A percentile compares a stretch with the other conserved stretches of the same genome.
These are phyloP conservation scores for Takifugu flavidus DNA, from an alignment of 2,113 vertebrate species.

Conservation along the genomic window DNA sequence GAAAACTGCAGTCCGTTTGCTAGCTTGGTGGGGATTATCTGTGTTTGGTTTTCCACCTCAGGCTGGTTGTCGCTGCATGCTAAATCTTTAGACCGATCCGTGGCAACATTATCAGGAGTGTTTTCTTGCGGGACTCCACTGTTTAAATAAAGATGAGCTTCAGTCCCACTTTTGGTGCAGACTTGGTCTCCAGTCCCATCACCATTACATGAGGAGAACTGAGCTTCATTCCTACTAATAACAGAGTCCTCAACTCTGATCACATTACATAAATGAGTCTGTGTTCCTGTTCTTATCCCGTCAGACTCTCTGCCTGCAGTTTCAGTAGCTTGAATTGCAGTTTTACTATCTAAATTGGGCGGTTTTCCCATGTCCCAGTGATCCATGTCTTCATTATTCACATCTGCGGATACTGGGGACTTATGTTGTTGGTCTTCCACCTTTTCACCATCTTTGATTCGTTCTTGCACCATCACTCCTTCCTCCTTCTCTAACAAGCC, in stretches of 20 bases:
- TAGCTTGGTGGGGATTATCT: not conserved
- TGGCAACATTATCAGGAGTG: slow-evolving; percentile 3
- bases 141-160: slow-evolving; percentile 36
- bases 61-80: not conserved
- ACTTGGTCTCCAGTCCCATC: slow-evolving; percentile 27
- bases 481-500: slow-evolving; percentile 32
- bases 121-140: slow-evolving; percentile 7
- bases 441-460: slow-evolving; percentile 27
- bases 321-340: slow-evolving; percentile 18
- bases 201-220: slow-evolving; percentile 29
- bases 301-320: slow-evolving; percentile 22
- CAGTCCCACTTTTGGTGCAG: slow-evolving; percentile 12
- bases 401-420: slow-evolving; percentile 13
- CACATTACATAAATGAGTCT: slow-evolving; percentile 36
- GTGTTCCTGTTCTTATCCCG: slow-evolving; percentile 23
- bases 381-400: slow-evolving; percentile 3
- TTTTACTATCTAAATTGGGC: slow-evolving; percentile 30
- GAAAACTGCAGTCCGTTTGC: not conserved
- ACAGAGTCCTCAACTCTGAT: slow-evolving; percentile 20
- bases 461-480: not conserved
- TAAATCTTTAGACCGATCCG: slow-evolving; percentile 1
- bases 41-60: not conserved
- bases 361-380: slow-evolving; percentile 39
- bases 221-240: slow-evolving; percentile 24
- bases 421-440: slow-evolving; percentile 18